Evolutionary conservation across 1,140 invertebrate genomes (phyloP).

Genomic region (Drosophila ogumai): DNA sequence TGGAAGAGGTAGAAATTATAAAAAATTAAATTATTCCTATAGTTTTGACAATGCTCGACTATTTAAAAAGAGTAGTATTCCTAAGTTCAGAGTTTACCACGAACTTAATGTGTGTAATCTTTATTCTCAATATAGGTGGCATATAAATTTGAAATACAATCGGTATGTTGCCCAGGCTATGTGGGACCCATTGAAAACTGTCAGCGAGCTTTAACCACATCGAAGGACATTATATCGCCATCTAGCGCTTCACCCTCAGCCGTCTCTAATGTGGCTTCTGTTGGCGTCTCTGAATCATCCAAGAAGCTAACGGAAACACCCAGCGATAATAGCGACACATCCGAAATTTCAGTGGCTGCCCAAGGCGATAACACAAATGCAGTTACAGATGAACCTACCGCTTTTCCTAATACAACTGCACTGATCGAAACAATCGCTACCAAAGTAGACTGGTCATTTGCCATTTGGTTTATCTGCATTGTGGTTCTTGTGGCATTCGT

Average conservation of each 20-base stretch:
- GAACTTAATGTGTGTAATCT: background rate
- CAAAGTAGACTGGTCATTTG: background rate
- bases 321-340: background rate
- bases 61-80: too few species aligned
- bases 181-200: conserved; percentile 1
- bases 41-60: too few species aligned
- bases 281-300: background rate
- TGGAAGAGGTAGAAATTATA: background rate
- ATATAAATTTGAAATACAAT: background rate
- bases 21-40: too few species aligned
- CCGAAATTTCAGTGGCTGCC: background rate
- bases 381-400: background rate
- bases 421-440: background rate
- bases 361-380: background rate
- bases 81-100: background rate
- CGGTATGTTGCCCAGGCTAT: conserved; percentile 5
- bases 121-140: background rate
- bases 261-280: background rate
- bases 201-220: background rate
- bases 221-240: background rate
- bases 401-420: background rate
- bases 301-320: background rate
- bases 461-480: background rate
- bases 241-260: background rate
- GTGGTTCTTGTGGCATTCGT: background rate